These are phyloP conservation scores for Ischnus inquisitorius DNA, from an alignment of 2,888 invertebrate genomes.

Conservation along the genomic window DNA sequence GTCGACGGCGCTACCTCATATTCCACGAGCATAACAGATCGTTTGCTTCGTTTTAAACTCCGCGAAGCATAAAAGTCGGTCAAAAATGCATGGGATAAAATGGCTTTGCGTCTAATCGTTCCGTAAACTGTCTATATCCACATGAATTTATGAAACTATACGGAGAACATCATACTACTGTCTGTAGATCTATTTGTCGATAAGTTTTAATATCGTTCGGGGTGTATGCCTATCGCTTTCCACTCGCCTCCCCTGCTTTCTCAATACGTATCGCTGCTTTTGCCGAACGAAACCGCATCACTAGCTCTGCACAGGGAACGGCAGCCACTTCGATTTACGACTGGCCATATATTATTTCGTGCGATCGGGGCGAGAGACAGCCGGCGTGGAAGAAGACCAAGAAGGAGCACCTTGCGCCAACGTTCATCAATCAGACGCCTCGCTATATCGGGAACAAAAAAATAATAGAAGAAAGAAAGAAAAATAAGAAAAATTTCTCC, in stretches of 20 bases:
- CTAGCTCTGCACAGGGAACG: constrained; percentile 39
- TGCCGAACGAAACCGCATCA: constrained; percentile 38
- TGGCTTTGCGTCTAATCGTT: not conserved
- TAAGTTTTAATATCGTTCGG: constrained; percentile 19
- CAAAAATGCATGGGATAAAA: not conserved
- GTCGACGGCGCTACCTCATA: not conserved
- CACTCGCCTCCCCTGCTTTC: constrained; percentile 3
- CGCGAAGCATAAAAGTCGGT: not conserved
- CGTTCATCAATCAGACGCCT: constrained; percentile 71
- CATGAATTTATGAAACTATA: not conserved
- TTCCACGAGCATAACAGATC: not conserved
- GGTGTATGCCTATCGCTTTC: not conserved
- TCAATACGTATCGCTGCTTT: constrained; percentile 29
- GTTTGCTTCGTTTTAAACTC: not conserved
- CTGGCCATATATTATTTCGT: constrained; percentile 56
- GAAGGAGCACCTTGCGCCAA: constrained; percentile 64
- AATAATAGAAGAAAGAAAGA: constrained; percentile 15
- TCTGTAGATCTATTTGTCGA: not conserved
- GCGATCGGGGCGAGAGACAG: constrained; percentile 29
- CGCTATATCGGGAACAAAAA: constrained; percentile 48
- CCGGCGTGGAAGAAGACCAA: constrained; percentile 34
- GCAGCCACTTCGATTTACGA: constrained; percentile 60
- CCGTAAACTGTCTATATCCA: not conserved
- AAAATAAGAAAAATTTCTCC: constrained; percentile 27
- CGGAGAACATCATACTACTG: not conserved